Percentiles rank a stretch among this genome's conserved stretches.
Evolutionary conservation across 2,113 vertebrate genomes (phyloP).

Genomic region (Larimichthys crocea): DNA sequence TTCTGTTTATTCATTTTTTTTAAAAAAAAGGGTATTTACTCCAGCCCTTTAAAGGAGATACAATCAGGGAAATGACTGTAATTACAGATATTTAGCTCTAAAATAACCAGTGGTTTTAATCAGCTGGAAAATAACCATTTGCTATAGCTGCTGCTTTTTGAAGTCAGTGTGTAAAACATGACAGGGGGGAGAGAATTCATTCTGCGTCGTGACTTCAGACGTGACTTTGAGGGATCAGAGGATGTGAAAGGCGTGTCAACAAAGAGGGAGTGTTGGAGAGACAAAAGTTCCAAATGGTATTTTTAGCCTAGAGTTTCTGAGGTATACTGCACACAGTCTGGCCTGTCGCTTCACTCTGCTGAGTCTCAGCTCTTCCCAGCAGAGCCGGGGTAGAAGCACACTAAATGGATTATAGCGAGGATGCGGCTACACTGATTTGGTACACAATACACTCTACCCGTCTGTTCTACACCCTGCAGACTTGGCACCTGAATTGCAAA

Average conservation of each 20-base stretch:
- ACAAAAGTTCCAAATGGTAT: constrained; percentile 45
- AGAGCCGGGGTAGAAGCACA: constrained; percentile 17
- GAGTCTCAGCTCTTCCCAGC: constrained; percentile 27
- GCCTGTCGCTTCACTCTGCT: constrained; percentile 19
- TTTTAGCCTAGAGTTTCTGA: constrained; percentile 37
- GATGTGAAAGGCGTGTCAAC: constrained; percentile 12
- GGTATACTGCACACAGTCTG: constrained; percentile 14
- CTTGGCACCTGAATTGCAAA: constrained; percentile 24
- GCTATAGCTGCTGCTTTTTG: not conserved
- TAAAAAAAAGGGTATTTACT: not conserved
- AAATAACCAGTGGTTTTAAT: not conserved
- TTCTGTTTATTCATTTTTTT: not conserved
- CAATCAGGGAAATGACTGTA: not conserved
- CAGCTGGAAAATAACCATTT: not conserved
- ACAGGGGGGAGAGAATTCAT: not conserved
- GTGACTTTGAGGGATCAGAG: constrained; percentile 28
- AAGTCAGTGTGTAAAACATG: not conserved
- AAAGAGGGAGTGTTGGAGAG: constrained; percentile 21
- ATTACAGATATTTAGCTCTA: not conserved
- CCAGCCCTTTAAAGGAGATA: not conserved
- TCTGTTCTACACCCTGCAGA: constrained; percentile 50
- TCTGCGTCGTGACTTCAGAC: constrained; percentile 8
- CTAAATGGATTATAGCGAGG: constrained; percentile 51
- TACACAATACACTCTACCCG: constrained; percentile 47
- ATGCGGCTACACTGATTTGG: constrained; percentile 46